phyloP scores from a whole-genome alignment of 2,888 invertebrate genomes.

The Apodemia hepburni region DNA sequence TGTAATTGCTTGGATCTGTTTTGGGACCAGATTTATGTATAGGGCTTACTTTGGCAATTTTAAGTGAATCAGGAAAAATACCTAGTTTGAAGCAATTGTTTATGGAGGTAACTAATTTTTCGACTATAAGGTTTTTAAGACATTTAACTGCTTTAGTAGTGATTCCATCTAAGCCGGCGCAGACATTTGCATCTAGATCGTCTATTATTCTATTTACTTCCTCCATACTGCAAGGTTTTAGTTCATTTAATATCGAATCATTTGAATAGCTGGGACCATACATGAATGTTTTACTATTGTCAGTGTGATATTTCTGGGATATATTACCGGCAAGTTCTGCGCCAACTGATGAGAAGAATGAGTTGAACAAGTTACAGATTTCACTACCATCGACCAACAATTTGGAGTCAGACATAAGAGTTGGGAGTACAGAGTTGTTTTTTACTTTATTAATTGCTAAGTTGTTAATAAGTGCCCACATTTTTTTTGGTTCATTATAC shows the following conservation, averaged over 20 bases:
- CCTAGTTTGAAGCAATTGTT: background rate
- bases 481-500: slow-evolving; percentile 28
- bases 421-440: background rate
- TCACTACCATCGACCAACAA: background rate
- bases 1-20: too few species aligned
- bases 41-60: too few species aligned
- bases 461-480: slow-evolving; percentile 30
- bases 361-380: background rate
- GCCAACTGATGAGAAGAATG: background rate
- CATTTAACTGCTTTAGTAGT: background rate
- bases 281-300: background rate
- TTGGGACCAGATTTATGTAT: too few species aligned
- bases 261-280: background rate
- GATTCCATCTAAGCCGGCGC: too few species aligned
- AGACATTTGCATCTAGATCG: too few species aligned
- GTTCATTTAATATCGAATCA: background rate
- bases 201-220: background rate
- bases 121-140: background rate
- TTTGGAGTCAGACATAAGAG: background rate
- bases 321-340: background rate
- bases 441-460: background rate
- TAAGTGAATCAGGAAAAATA: too few species aligned
- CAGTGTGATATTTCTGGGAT: background rate
- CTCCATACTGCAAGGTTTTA: background rate
- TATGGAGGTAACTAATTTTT: background rate